phyloP scores from a whole-genome alignment of 1,140 invertebrate genomes.

The Muscidifurax raptorellus region DNA sequence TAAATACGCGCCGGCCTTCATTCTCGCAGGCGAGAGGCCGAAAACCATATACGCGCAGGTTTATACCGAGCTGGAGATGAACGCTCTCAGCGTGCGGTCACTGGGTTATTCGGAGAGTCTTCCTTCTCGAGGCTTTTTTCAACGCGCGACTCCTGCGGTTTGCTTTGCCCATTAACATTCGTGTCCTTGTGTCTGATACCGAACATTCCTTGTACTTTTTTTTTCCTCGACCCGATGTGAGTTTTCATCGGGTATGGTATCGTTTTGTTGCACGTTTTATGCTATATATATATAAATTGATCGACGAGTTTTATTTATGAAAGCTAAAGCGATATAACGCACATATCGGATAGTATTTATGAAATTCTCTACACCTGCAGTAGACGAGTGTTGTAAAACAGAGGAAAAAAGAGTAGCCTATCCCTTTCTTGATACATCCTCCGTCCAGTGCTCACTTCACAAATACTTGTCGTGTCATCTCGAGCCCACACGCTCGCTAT shows the following conservation, averaged over 20 bases:
- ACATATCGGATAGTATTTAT: no score
- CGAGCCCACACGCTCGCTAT: neutral
- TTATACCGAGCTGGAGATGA: neutral
- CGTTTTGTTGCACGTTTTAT: neutral
- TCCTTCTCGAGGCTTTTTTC: constrained; percentile 49
- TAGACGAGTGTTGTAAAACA: no score
- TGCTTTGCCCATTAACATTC: constrained; percentile 6
- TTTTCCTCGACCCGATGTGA: neutral
- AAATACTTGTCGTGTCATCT: constrained; percentile 18
- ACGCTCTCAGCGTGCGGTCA: constrained; percentile 58
- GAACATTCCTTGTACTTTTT: constrained; percentile 22
- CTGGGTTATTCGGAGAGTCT: constrained; percentile 62
- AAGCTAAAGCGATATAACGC: no score
- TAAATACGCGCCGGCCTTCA: neutral
- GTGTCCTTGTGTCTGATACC: neutral
- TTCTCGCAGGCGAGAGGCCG: neutral
- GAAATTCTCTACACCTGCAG: no score
- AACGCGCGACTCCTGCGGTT: constrained; percentile 53
- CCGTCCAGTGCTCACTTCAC: neutral
- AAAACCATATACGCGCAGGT: constrained; percentile 34
- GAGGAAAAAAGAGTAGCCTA: neutral
- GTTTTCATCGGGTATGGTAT: neutral
- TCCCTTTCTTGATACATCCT: neutral
- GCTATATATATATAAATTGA: no score
- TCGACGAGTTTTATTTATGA: no score